Evolutionary conservation across 2,888 invertebrate genomes (phyloP).

Genomic region (Dolichopus griseipennis): DNA sequence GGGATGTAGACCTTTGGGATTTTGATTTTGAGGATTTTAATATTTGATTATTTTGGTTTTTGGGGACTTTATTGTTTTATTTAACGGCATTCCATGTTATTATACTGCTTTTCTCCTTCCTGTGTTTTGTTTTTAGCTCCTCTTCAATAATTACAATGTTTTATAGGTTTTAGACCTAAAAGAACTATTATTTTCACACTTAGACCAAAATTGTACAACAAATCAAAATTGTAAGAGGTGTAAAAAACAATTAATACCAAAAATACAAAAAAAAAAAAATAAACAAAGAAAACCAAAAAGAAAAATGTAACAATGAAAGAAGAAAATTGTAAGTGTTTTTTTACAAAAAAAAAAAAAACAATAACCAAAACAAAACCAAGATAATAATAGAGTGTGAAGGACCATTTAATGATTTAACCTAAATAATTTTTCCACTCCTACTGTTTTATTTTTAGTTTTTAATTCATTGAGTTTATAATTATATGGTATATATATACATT

Average conservation of each 20-base stretch:
- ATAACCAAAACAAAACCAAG: neutral
- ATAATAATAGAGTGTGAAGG: neutral
- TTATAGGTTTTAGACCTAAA: too few relatives aligned
- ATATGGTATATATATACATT: neutral
- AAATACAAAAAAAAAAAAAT: neutral
- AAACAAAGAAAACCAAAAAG: neutral
- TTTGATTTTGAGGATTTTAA: too few relatives aligned
- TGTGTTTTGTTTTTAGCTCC: too few relatives aligned
- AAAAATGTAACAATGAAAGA: neutral
- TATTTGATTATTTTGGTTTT: too few relatives aligned
- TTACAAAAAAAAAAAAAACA: neutral
- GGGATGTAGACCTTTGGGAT: too few relatives aligned
- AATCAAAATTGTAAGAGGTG: neutral
- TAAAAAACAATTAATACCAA: neutral
- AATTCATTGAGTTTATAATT: neutral
- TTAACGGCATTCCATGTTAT: too few relatives aligned
- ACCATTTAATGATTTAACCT: slow-evolving; percentile 4
- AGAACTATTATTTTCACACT: too few relatives aligned
- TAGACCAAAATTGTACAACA: too few relatives aligned
- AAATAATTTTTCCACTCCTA: neutral
- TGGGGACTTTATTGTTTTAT: too few relatives aligned
- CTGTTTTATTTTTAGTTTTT: neutral
- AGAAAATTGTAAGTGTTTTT: neutral
- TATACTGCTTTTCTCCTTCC: too few relatives aligned
- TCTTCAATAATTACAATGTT: too few relatives aligned